Base-by-base conservation (phyloP, 2,888 invertebrate species). In the Tetragonisca angustula region DNA sequence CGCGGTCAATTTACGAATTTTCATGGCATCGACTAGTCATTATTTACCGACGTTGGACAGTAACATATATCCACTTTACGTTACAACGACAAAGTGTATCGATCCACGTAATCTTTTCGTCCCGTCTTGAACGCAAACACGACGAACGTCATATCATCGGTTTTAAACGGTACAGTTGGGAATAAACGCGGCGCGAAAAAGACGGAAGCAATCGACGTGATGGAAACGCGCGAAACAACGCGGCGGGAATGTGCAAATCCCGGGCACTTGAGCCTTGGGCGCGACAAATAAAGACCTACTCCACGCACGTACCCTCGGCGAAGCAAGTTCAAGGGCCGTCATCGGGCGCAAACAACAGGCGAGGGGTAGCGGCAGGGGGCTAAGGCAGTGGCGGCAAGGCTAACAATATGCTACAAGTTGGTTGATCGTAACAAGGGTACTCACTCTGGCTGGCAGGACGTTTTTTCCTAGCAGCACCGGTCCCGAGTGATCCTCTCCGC, bases 361-460 rank as follows among this genome's bases (percentile, higher is more conserved):
- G 24, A 64, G 64, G 64, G 61, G 32, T 32, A 4, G 61, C n/a
- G 11, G 54, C 59, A 32, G 52, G 24, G 36, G 27, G 21, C 27
- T 6, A n/a, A 19, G 36, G 43, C 2, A 43, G 11, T 1, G 64
- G 9, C 4, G 32, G 56, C 62, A 70, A 64, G 73, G 69, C 24
- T n/a, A 75, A 61, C 79, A 81, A 81, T 79, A 79, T 61, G 72
- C 64, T 81, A 73, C 73, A 65, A 76, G 81, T 81, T 69, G 73
- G 81, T 81, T 76, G 56, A 65, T 83, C 72, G 81, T 76, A 72
- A 72, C 67, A 84, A 75, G 80, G 69, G 54, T 88, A 88, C 88
- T 88, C 84, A 88, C 88, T 88, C 61, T 72, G 68, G 76, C 74
- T 82, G 87, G 80, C 74, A 76, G 80, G 80, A 88, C 43, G 78